A percentile compares a stretch with the other conserved stretches of the same genome.
Conservation (phyloP, 2,113 vertebrate genomes). For the Rostratula benghalensis region DNA sequence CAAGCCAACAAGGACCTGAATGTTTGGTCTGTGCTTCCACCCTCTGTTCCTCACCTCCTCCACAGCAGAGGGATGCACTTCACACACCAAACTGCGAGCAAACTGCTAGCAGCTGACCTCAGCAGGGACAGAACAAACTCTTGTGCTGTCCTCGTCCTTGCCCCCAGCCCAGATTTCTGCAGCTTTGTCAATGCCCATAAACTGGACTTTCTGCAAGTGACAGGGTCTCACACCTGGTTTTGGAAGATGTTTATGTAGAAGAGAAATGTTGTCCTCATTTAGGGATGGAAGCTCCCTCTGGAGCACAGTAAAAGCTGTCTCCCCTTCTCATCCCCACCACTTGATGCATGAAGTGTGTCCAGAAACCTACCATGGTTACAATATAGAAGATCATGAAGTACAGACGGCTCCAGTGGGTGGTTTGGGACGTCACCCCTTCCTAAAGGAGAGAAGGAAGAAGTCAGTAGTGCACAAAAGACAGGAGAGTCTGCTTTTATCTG, state of each 20-base stretch:
- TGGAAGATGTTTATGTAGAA: neutral
- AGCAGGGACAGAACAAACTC: neutral
- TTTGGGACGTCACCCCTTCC: conserved; percentile 97
- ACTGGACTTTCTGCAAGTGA: neutral
- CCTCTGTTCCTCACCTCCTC: neutral
- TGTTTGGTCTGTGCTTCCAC: neutral
- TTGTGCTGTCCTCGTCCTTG: neutral
- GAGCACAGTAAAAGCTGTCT: neutral
- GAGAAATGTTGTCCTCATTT: neutral
- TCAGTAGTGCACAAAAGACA: neutral
- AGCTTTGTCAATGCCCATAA: neutral
- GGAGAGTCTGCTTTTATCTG: neutral
- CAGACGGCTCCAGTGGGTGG: conserved; percentile 94
- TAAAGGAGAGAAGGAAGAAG: conserved; percentile 35
- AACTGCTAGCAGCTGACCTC: neutral
- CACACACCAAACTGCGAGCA: neutral
- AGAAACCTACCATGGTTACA: conserved; percentile 91
- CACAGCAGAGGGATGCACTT: neutral
- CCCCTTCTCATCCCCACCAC: neutral
- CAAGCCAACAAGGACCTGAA: neutral
- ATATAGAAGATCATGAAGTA: conserved; percentile 99
- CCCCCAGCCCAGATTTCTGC: neutral
- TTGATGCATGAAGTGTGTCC: neutral
- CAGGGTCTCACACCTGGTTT: neutral
- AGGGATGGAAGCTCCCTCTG: neutral